Conservation (phyloP, 2,888 invertebrate species). For the Pammene aurita region DNA sequence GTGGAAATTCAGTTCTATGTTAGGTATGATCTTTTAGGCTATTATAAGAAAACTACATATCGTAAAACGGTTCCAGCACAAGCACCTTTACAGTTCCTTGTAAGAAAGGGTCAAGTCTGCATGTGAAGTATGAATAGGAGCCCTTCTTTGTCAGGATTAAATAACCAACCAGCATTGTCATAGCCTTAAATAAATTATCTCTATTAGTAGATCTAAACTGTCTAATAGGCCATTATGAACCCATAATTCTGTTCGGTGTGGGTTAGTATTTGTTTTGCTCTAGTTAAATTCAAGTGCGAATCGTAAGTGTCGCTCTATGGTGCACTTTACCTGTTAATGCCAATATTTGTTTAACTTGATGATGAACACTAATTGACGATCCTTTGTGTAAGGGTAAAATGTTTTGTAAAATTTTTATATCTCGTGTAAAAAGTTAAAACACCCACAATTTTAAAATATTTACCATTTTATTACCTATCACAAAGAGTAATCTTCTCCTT, state of each 20-base stretch:
- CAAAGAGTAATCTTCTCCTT: no score
- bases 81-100: constrained; percentile 34
- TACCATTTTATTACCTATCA: no score
- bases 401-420: no score
- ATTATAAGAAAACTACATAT: background rate
- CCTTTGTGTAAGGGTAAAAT: no score
- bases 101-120: constrained; percentile 76
- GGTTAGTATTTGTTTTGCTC: background rate
- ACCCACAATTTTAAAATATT: no score
- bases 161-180: constrained; percentile 73
- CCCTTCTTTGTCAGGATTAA: constrained; percentile 69
- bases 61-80: constrained; percentile 46
- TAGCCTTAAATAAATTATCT: constrained; percentile 41
- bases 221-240: constrained; percentile 26
- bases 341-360: no score
- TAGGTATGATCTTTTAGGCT: background rate
- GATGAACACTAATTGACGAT: no score
- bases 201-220: constrained; percentile 26
- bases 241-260: constrained; percentile 15
- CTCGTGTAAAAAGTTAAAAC: no score
- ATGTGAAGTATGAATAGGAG: constrained; percentile 75
- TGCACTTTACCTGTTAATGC: no score
- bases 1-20: no score
- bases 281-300: no score
- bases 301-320: no score